Evolutionary conservation across 2,888 invertebrate species (phyloP).

Genomic region (Rhingia rostrata): DNA sequence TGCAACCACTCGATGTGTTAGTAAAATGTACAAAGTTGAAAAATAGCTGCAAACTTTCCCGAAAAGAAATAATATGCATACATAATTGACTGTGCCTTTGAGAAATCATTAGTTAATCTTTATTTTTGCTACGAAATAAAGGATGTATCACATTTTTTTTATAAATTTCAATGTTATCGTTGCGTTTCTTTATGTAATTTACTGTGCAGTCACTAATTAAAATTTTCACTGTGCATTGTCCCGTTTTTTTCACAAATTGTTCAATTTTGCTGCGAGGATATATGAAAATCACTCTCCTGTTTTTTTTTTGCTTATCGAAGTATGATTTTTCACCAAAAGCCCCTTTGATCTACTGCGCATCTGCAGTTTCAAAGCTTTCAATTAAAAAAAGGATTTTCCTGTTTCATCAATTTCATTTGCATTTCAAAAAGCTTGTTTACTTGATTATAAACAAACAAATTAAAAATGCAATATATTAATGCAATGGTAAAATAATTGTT

Average conservation of each 20-base stretch:
- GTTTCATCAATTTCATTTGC: slow-evolving; percentile 10
- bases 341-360: slow-evolving; percentile 36
- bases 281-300: slow-evolving; percentile 62
- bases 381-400: slow-evolving; percentile 32
- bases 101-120: slow-evolving; percentile 64
- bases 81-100: slow-evolving; percentile 71
- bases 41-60: slow-evolving; percentile 64
- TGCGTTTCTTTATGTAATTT: slow-evolving; percentile 48
- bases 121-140: slow-evolving; percentile 27
- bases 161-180: slow-evolving; percentile 44
- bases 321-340: slow-evolving; percentile 53
- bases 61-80: slow-evolving; percentile 70
- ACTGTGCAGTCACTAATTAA: slow-evolving; percentile 60
- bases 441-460: neutral
- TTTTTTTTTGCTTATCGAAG: slow-evolving; percentile 41
- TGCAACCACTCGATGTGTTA: slow-evolving; percentile 48
- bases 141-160: slow-evolving; percentile 66
- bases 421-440: slow-evolving; percentile 10
- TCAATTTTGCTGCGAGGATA: slow-evolving; percentile 64
- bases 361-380: slow-evolving; percentile 26
- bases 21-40: slow-evolving; percentile 61
- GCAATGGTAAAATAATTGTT: too few species aligned
- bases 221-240: slow-evolving; percentile 66
- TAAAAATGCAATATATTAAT: too few species aligned
- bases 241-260: slow-evolving; percentile 52